Percentiles rank a stretch among this genome's conserved stretches.
These are phyloP conservation scores for Cyprinodon variegatus DNA, from an alignment of 2,113 vertebrate species.

Conservation along the genomic window DNA sequence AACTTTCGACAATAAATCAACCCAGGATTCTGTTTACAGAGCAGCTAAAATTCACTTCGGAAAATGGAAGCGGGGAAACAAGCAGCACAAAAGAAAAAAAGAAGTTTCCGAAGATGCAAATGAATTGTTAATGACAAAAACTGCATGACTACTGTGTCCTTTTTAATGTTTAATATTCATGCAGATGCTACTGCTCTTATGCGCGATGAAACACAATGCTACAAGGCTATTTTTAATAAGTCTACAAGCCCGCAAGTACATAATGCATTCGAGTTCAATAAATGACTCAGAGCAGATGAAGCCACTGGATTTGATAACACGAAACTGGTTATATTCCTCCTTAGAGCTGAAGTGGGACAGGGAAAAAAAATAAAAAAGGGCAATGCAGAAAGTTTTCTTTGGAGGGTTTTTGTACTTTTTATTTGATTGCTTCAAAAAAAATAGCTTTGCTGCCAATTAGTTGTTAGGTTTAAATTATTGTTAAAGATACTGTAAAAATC, in stretches of 20 bases:
- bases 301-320: slow-evolving; percentile 23
- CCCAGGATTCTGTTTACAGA: slow-evolving; percentile 23
- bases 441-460: no score
- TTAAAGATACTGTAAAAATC: no score
- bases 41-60: not conserved
- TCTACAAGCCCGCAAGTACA: slow-evolving; percentile 31
- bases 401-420: no score
- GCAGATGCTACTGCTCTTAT: slow-evolving; percentile 77
- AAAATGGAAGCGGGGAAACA: slow-evolving; percentile 25
- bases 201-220: slow-evolving; percentile 68
- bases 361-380: not conserved
- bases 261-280: not conserved
- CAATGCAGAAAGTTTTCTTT: slow-evolving; percentile 3
- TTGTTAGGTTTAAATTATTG: no score
- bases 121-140: slow-evolving; percentile 75
- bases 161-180: slow-evolving; percentile 78
- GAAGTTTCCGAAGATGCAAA: slow-evolving; percentile 53
- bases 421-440: no score
- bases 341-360: slow-evolving; percentile 31
- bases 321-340: slow-evolving; percentile 14
- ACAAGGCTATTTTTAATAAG: slow-evolving; percentile 65
- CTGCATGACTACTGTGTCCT: slow-evolving; percentile 59
- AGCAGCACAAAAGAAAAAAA: slow-evolving; percentile 40
- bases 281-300: slow-evolving; percentile 6
- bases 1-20: not conserved